phyloP scores from a whole-genome alignment of 2,888 invertebrate species.

The Sesamia inferens region DNA sequence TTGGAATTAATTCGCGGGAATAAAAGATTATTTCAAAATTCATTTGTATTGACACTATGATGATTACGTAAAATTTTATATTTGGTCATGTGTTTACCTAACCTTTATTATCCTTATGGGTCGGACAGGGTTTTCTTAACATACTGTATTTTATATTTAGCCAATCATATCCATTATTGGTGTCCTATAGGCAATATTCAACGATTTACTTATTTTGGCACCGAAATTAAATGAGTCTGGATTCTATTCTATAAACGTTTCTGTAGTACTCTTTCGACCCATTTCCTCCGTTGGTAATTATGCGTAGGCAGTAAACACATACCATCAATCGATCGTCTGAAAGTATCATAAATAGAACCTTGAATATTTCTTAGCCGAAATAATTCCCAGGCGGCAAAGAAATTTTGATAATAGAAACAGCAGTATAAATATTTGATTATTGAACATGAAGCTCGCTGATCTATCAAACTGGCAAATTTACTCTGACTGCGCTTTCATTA shows the following conservation, averaged over 20 bases:
- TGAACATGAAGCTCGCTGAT: background rate
- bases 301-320: background rate
- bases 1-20: too few species aligned
- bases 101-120: too few species aligned
- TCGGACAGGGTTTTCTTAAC: too few species aligned
- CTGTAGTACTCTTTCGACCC: background rate
- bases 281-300: slow-evolving; percentile 12
- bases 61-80: too few species aligned
- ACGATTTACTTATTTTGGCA: slow-evolving; percentile 30
- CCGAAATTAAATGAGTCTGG: slow-evolving; percentile 11
- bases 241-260: slow-evolving; percentile 15
- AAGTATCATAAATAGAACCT: background rate
- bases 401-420: background rate
- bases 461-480: slow-evolving; percentile 1
- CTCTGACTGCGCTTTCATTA: background rate
- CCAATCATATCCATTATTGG: slow-evolving; percentile 30
- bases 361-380: background rate
- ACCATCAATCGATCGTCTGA: background rate
- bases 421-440: background rate
- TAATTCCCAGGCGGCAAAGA: background rate
- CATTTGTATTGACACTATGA: too few species aligned
- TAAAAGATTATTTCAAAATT: too few species aligned
- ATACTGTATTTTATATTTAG: slow-evolving; percentile 39
- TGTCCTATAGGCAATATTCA: slow-evolving; percentile 23
- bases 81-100: too few species aligned